Base-by-base conservation (phyloP, 2,113 vertebrate species). In the Oreocharis arfaki region DNA sequence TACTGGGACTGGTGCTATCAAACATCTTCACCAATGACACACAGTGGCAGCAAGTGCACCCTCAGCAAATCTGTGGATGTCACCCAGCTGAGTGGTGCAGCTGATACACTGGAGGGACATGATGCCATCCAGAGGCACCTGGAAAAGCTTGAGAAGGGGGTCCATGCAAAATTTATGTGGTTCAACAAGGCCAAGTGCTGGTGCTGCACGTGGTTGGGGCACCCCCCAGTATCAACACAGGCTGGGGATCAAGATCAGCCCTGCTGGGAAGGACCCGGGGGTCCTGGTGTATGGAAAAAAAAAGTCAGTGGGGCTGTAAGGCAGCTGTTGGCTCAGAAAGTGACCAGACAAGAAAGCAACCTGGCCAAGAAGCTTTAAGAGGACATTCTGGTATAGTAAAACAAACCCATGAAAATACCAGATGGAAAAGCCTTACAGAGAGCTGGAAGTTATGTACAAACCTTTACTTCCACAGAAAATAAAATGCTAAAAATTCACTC, bases 341-440 rank as follows among this genome's bases (percentile, higher is more conserved):
- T 7, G 17, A 79, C 5, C 0, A 3, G 53, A 60, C 73, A 91
- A 71, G 41, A 77, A 57, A 84, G 90, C 30, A 64, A 59, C 16
- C 33, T 60, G 76, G 46, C 53, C 65, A 93, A 77, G 41, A 70
- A 79, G 61, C 33, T 88, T 93, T 87, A 94, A 91, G 49, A 75
- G 44, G 32, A 57, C 28, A 35, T 65, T 70, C 39, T 71, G 21
- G 22, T 60, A 81, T 13, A 10, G 1, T 61, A 85, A 87, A 79
- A 63, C 9, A 90, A 81, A 92, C 37, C 9, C 33, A 68, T 65
- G 23, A 75, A 68, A 47, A 63, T 5, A 24, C 56, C 70, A 94
- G 83, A 60, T 15, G 12, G 55, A 86, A 41, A 88, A 89, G 53
- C 11, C 28, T 68, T 78, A 65, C 30, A 67, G 20, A 82, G 37